Evolutionary conservation across 2,797 vertebrate species (phyloP), one percentile per base, ranked within the genome.

Genomic region (Acipenser transmontanus): DNA sequence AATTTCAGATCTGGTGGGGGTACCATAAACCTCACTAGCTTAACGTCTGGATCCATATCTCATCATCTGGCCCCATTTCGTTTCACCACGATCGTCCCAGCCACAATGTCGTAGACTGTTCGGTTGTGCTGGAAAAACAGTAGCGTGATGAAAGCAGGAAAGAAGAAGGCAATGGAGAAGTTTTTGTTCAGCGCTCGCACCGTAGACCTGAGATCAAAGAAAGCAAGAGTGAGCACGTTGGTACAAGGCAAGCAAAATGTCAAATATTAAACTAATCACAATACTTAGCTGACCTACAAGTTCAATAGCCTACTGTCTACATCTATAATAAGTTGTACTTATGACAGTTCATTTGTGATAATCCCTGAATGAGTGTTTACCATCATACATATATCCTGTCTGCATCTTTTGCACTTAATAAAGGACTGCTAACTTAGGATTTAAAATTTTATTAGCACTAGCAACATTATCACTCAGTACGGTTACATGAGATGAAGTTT

Each of bases 91-190:
- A 99, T 98, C 67, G 97, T 99, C 67, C 97, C 96, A 54, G 97
- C 97, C 68, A 98, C 97, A 75, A 99, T 98, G 71, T 99, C 97
- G 47, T 99, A 99, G 56, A 97, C 96, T 87, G 97, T 98, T 89
- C 97, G 91, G 85, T 99, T 99, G 77, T 99, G 97, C 78, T 99
- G 97, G 81, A 98, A 98, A 85, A 99, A 98, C 69, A 99, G 91
- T 72, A 98, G 87, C 0, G 97, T 99, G 83, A 98, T 95, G 82
- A 99, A 98, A 0, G 96, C 97, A 56, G 97, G 97, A 77, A 99
- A 98, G 82, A 99, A 98, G 67, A 97, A 98, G 69, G 97, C 97
- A 70, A 99, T 99, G 71, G 97, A 98, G 85, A 99, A 98, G 87
- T 99, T 99, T 91, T 99, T 99, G 91, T 98, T 99, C 86, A 99